A percentile compares a stretch with the other conserved stretches of the same genome.
These are phyloP conservation scores for Tubiluchus corallicola DNA, from an alignment of 2,888 invertebrate species.

Conservation along the genomic window DNA sequence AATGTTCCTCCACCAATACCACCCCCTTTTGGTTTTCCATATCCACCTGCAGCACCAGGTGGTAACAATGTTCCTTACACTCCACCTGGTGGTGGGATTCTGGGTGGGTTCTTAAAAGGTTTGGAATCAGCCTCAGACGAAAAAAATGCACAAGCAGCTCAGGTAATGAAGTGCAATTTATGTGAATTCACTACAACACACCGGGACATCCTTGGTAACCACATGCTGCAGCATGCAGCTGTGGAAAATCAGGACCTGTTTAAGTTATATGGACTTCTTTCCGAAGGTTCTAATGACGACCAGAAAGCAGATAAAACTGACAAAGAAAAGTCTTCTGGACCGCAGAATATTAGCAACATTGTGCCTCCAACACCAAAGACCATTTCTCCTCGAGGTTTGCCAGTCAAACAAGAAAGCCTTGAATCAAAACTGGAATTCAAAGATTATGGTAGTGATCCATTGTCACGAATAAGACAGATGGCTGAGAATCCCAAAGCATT, in stretches of 20 bases:
- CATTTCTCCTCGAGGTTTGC: no score
- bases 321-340: no score
- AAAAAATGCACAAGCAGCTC: not conserved
- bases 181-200: conserved; percentile 27
- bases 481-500: not conserved
- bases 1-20: not conserved
- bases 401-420: no score
- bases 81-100: no score
- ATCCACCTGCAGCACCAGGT: not conserved
- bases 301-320: no score
- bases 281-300: not conserved
- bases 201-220: conserved; percentile 25
- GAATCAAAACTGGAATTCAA: not conserved
- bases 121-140: no score
- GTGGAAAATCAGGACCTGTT: conserved; percentile 16
- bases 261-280: not conserved
- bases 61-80: not conserved
- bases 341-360: not conserved
- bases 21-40: not conserved
- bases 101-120: no score
- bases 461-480: not conserved
- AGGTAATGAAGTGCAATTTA: conserved; percentile 23
- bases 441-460: not conserved
- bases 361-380: not conserved
- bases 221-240: conserved; percentile 27